Evolutionary conservation across 1,140 invertebrate genomes (phyloP), one percentile per base, ranked within the genome.

Genomic region (Diuraphis noxia): DNA sequence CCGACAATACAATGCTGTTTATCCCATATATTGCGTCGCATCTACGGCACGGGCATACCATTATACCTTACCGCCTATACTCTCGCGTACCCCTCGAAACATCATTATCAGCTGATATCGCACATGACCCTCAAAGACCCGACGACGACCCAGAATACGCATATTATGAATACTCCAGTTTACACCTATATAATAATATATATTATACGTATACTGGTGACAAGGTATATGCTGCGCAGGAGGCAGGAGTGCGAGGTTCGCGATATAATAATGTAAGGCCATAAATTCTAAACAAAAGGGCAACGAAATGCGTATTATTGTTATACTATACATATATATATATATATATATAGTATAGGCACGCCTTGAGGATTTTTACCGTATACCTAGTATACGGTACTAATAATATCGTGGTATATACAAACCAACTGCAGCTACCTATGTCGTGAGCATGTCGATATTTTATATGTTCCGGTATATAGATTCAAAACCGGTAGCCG

Each of bases 81-180:
- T 85, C 41, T 46, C n/a, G 41, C 17, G 82, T 46, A n/a, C 82
- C 17, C n/a, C 19, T n/a, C 84, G 34, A 86, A 86, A 86, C 84
- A 86, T 86, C 84, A 49, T 86, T 49, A 86, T 86, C 84, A 86
- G 84, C 84, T 49, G 84, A 86, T 86, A 86, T 86, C 84, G 84
- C 84, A 86, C 43, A 34, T 86, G 84, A 86, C 84, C 84, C n/a
- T 10, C 19, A 46, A 43, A 86, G 82, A 85, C 40, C 36, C n/a
- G 81, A 5, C 43, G 43, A n/a, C 43, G 84, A 86, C 84, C 84
- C 17, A 49, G 19, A 86, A 49, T 36, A 49, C 82, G 23, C 41
- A 49, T 49, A 49, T 23, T 49, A 49, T 23, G 34, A 72, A n/a
- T 86, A 86, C 84, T 86, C 84, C 21, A 86, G 84, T 86, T 85